Conservation (phyloP, 2,113 vertebrate genomes). For the Megaceryle maxima region DNA sequence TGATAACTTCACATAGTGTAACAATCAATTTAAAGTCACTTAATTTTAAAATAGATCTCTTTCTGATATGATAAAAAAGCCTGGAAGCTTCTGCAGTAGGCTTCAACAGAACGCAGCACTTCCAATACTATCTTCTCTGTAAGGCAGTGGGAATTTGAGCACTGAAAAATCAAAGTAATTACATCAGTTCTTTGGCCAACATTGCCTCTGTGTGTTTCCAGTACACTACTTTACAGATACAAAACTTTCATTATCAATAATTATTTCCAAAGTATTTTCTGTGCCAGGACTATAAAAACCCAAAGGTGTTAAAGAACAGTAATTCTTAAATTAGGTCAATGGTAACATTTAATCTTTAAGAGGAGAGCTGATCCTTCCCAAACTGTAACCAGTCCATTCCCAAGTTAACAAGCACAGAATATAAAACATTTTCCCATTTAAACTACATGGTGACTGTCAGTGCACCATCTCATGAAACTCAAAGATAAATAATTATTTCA, state of each 20-base stretch:
- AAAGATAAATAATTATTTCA: not conserved
- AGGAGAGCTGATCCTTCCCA: not conserved
- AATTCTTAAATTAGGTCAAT: not conserved
- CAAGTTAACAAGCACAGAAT: not conserved
- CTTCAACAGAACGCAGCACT: not conserved
- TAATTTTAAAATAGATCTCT: not conserved
- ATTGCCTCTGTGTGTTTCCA: not conserved
- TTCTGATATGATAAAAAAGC: not conserved
- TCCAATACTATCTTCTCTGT: not conserved
- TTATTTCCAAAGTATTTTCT: not conserved
- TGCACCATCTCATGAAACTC: not conserved
- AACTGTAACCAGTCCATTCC: not conserved
- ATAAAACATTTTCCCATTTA: not conserved
- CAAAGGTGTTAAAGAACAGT: not conserved
- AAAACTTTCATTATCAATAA: not conserved
- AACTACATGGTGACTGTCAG: not conserved
- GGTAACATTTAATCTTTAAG: not conserved
- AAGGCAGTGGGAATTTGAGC: not conserved
- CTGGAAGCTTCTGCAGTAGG: not conserved
- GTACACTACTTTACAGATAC: not conserved
- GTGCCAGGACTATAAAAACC: not conserved
- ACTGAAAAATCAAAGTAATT: not conserved
- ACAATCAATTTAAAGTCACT: not conserved
- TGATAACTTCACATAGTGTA: not conserved
- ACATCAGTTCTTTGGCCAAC: not conserved